Evolutionary conservation across 2,113 vertebrate genomes (phyloP), one percentile per base, ranked within the genome.

Genomic region (Spilogale gracilis): DNA sequence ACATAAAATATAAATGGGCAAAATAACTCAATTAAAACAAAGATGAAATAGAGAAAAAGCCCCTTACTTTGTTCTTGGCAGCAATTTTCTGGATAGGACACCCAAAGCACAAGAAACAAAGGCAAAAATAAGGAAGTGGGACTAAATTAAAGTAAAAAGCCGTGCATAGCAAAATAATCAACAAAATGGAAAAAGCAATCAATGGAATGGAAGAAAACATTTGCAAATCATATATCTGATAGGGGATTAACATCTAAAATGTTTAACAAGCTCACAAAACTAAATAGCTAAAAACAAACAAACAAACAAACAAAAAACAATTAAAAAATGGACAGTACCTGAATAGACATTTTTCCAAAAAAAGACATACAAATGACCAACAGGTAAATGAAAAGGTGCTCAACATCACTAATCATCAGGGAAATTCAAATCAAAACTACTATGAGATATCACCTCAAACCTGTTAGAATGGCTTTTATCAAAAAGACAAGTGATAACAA

Each of bases 341-440:
- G 23, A 61, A 61, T 61, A 61, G 60, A 23, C 21, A 61, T 61
- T 61, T 61, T 61, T 9, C 60, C 21, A 61, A 61, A 60, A 50
- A 10, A 63, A 63, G 61, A 27, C 61, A 27, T 27, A 63, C 25
- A 63, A 63, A 63, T 63, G 25, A 27, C 25, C 25, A 73, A 43
- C 38, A 71, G 38, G 30, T 20, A 71, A 14, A 54, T 21, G 52
- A 58, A 82, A 92, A 91, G 76, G 27, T 52, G 30, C 30, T 79
- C 32, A 71, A 71, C 5, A 71, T 71, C 27, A 81, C 52, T 71
- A 48, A 56, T 17, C 10, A 32, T 58, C 17, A 71, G n/a, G 73
- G 30, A 81, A 81, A 71, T 45, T 79, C 63, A 67, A 91, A 81
- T 79, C 63, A 67, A 91, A 81, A 91, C n/a, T 52, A 56, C 61